These are phyloP conservation scores for Drosophila erecta DNA, from an alignment of 1,140 invertebrate genomes.

Conservation along the genomic window DNA sequence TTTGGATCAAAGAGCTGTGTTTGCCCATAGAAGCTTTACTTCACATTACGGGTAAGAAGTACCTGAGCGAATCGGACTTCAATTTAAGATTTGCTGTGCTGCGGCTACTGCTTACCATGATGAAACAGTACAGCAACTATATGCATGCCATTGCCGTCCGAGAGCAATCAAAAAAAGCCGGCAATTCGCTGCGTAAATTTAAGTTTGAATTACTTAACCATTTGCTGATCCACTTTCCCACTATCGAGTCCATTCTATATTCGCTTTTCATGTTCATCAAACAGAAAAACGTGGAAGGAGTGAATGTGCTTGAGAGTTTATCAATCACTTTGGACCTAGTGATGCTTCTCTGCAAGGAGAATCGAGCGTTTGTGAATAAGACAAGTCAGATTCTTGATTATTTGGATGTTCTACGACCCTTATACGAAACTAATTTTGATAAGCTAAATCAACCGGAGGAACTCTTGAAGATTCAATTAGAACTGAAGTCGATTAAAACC, in stretches of 20 bases:
- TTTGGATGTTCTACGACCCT: conserved; percentile 70
- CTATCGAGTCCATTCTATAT: conserved; percentile 65
- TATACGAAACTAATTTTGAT: conserved; percentile 65
- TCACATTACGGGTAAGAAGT: conserved; percentile 49
- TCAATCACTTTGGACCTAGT: conserved; percentile 72
- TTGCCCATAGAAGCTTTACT: conserved; percentile 70
- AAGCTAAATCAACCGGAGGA: conserved; percentile 7
- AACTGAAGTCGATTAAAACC: conserved; percentile 88
- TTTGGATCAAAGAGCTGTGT: conserved; percentile 78
- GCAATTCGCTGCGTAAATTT: conserved; percentile 71
- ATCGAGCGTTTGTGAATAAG: conserved; percentile 77
- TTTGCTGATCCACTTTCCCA: conserved; percentile 73
- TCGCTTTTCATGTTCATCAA: conserved; percentile 67
- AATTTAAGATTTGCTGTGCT: conserved; percentile 43
- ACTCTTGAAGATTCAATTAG: conserved; percentile 84
- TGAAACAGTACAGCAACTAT: conserved; percentile 79
- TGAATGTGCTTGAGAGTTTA: conserved; percentile 70
- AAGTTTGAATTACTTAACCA: conserved; percentile 83
- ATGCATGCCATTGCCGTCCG: conserved; percentile 55
- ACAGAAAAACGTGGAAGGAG: conserved; percentile 1
- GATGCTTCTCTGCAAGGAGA: conserved; percentile 74
- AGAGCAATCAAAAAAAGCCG: conserved; percentile 67
- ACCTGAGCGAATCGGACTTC: conserved; percentile 31
- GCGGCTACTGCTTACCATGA: conserved; percentile 71
- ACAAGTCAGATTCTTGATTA: conserved; percentile 80